Evolutionary conservation across 2,888 invertebrate genomes (phyloP).

Genomic region (Venustoraphidia nigricollis): DNA sequence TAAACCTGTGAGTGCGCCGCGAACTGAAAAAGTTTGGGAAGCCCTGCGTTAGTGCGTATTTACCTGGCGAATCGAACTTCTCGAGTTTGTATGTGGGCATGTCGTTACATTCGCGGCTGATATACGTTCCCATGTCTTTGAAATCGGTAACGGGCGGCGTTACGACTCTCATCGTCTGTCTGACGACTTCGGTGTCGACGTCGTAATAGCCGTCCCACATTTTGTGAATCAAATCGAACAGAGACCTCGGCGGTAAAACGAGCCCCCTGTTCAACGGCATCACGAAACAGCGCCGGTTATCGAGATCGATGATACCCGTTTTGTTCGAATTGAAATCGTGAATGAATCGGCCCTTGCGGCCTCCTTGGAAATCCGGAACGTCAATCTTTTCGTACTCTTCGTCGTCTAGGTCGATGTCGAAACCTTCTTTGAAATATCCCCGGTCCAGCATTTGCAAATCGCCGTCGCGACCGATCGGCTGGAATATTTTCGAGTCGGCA

Average conservation of each 20-base stretch:
- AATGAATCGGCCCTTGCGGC: constrained; percentile 69
- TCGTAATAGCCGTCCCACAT: constrained; percentile 67
- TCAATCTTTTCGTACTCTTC: constrained; percentile 71
- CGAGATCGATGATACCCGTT: constrained; percentile 35
- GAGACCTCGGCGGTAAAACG: constrained; percentile 64
- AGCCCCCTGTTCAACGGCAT: constrained; percentile 71
- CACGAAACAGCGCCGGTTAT: constrained; percentile 62
- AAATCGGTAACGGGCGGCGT: constrained; percentile 51
- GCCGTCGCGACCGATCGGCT: constrained; percentile 3
- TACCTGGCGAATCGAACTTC: constrained; percentile 47
- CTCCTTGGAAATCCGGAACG: constrained; percentile 71
- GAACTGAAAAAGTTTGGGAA: too few species aligned
- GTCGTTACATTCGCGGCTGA: constrained; percentile 50
- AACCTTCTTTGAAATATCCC: constrained; percentile 56
- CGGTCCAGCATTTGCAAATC: constrained; percentile 9
- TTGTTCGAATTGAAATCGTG: constrained; percentile 76
- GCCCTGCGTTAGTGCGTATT: constrained; percentile 18
- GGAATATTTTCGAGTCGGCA: constrained; percentile 18
- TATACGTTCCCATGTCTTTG: constrained; percentile 48
- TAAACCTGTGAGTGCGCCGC: too few species aligned
- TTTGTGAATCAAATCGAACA: constrained; percentile 64
- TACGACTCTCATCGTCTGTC: constrained; percentile 60
- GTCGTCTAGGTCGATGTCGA: constrained; percentile 59
- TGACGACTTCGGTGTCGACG: constrained; percentile 64
- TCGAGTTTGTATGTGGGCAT: constrained; percentile 61